Base-by-base conservation (phyloP, 2,888 invertebrate genomes). In the Helleia helle region DNA sequence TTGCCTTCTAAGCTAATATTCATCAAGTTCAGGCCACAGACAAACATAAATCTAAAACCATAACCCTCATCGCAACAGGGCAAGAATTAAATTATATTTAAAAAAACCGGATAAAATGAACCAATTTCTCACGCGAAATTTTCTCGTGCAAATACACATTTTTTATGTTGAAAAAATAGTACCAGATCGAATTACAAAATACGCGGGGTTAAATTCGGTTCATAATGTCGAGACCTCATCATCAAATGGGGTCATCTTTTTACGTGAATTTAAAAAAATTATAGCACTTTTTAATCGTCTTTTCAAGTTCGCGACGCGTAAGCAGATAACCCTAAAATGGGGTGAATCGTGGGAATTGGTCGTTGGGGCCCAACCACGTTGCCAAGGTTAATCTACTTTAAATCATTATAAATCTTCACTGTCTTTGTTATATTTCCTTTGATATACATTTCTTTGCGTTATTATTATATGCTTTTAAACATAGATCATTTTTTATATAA, bases 151-250 rank as follows among this genome's bases (percentile, higher is more conserved):
- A 49, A 48, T 49, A 56, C 64, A 71, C 22, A 12, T 34, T 18
- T 34, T 34, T 22, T 34, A 34, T 22, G 12, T 5, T 2, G 7
- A 22, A 22, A 22, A 22, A 22, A 22, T 22, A 7, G 22, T 8
- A 18, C 65, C 61, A 56, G 67, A 83, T 84, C 80, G 66, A 70
- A 80, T 84, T 77, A 71, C 83, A 69, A 67, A 79, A 75, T 62
- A 63, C 60, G 58, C 63, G 58, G 71, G 79, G 79, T 80, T 79
- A 76, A 72, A 62, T 67, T 58, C 54, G 64, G 74, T 71, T 76
- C 76, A 67, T 73, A 65, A 56, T 74, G 71, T 76, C 77, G 67
- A 54, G 75, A 81, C 81, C 81, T 81, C 80, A 79, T 80, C 79
- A 75, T 51, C 54, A 57, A 70, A 72, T 68, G 65, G 80, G 81